A percentile compares a stretch with the other conserved stretches of the same genome.
Evolutionary conservation across 2,113 vertebrate genomes (phyloP).

Genomic region (Eolophus roseicapilla): DNA sequence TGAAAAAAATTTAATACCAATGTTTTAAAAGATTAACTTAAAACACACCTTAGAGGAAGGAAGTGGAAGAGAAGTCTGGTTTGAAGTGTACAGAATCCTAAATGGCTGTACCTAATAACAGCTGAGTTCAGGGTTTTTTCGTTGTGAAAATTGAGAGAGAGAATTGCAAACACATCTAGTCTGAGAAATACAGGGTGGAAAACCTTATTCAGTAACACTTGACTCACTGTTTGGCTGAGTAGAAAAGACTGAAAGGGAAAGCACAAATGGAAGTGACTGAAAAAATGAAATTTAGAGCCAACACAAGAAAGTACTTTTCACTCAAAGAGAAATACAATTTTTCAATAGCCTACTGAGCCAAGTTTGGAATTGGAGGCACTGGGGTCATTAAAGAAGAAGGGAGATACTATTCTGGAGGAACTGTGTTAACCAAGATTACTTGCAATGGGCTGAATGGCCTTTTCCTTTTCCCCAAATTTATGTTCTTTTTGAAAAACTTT

Average conservation of each 20-base stretch:
- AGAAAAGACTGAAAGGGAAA: slow-evolving; percentile 15
- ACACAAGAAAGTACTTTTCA: slow-evolving; percentile 39
- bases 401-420: slow-evolving; percentile 3
- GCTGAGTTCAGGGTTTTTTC: neutral
- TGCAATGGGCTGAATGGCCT: slow-evolving; percentile 32
- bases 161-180: slow-evolving; percentile 31
- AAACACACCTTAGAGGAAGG: neutral
- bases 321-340: slow-evolving; percentile 51
- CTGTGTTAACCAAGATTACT: slow-evolving; percentile 37
- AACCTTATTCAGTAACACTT: slow-evolving; percentile 48
- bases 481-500: slow-evolving; percentile 61
- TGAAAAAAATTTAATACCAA: neutral
- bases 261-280: slow-evolving; percentile 32
- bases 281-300: slow-evolving; percentile 59
- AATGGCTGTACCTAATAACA: slow-evolving; percentile 18
- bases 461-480: slow-evolving; percentile 54
- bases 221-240: slow-evolving; percentile 43
- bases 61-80: neutral
- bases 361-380: slow-evolving; percentile 42
- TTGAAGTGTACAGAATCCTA: neutral
- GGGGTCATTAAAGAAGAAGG: slow-evolving; percentile 41
- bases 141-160: slow-evolving; percentile 14
- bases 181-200: slow-evolving; percentile 25
- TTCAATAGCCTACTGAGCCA: slow-evolving; percentile 54
- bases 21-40: neutral